These are phyloP conservation scores for Girardinichthys multiradiatus DNA, from an alignment of 2,113 vertebrate genomes.

Conservation along the genomic window DNA sequence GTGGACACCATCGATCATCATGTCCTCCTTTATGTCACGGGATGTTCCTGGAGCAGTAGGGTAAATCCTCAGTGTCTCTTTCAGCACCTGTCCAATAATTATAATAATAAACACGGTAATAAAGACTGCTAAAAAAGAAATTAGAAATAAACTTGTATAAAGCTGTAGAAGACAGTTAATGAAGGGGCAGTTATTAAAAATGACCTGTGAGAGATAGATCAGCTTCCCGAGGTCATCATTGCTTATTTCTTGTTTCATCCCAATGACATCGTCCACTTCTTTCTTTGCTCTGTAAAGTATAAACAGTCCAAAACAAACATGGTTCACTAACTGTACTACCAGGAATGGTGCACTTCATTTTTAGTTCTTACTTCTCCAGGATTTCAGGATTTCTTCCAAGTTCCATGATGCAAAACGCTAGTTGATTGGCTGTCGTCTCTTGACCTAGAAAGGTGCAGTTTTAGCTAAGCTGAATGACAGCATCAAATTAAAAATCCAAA, in stretches of 20 bases:
- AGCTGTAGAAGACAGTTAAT: background rate
- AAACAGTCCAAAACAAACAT: background rate
- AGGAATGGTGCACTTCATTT: background rate
- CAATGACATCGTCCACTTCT: slow-evolving; percentile 91
- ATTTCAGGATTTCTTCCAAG: slow-evolving; percentile 86
- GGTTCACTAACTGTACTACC: background rate
- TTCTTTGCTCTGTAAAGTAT: slow-evolving; percentile 78
- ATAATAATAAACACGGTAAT: background rate
- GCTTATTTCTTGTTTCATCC: slow-evolving; percentile 86
- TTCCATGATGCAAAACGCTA: slow-evolving; percentile 90
- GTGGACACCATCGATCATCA: slow-evolving; percentile 75
- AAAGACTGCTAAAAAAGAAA: background rate
- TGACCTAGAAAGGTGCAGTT: slow-evolving; percentile 79
- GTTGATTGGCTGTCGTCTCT: slow-evolving; percentile 90
- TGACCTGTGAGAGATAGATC: slow-evolving; percentile 86
- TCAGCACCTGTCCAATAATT: slow-evolving; percentile 82
- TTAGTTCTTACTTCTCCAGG: slow-evolving; percentile 79
- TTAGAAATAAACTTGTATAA: no score
- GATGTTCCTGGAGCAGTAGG: slow-evolving; percentile 81
- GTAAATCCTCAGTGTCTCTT: slow-evolving; percentile 89
- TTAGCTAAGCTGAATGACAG: background rate
- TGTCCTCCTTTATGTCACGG: slow-evolving; percentile 81
- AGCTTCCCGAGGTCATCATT: slow-evolving; percentile 89
- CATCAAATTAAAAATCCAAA: background rate
- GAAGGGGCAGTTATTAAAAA: background rate